These are phyloP conservation scores for Triplophysa yarkandensis DNA, from an alignment of 2,797 vertebrate genomes.

Conservation along the genomic window DNA sequence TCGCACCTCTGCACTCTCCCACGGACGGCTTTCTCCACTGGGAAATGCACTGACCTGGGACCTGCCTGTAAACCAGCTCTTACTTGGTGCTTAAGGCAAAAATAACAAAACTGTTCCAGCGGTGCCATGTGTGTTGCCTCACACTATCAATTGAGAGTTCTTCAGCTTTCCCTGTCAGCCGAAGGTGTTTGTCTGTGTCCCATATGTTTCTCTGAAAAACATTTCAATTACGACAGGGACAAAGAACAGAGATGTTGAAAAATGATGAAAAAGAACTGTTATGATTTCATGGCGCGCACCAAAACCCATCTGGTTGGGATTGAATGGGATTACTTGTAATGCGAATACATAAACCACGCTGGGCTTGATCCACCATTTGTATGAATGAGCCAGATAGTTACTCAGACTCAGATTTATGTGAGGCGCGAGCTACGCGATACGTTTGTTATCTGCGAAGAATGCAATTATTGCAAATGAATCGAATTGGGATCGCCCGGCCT, in stretches of 20 bases:
- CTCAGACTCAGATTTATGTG: slow-evolving; percentile 58
- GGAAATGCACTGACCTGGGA: slow-evolving; percentile 42
- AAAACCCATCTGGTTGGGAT: slow-evolving; percentile 70
- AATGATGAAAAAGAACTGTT: slow-evolving; percentile 47
- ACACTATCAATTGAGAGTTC: slow-evolving; percentile 37
- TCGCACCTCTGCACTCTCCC: slow-evolving; percentile 14
- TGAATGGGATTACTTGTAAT: slow-evolving; percentile 59
- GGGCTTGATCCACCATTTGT: slow-evolving; percentile 65
- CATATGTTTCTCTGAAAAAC: slow-evolving; percentile 56
- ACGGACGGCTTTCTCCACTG: neutral
- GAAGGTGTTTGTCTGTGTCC: slow-evolving; percentile 54
- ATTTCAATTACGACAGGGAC: slow-evolving; percentile 32
- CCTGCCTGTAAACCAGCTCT: slow-evolving; percentile 44
- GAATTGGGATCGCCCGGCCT: slow-evolving; percentile 12
- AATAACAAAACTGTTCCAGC: slow-evolving; percentile 47
- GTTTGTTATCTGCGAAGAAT: slow-evolving; percentile 55
- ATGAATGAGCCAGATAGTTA: slow-evolving; percentile 63
- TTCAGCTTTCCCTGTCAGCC: slow-evolving; percentile 20
- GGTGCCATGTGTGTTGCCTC: slow-evolving; percentile 49
- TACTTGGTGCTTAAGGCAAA: slow-evolving; percentile 50
- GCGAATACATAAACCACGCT: slow-evolving; percentile 66
- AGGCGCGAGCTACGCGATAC: slow-evolving; percentile 47
- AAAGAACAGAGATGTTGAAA: slow-evolving; percentile 49
- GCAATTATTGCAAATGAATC: slow-evolving; percentile 31
- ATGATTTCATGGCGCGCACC: slow-evolving; percentile 45